Conservation (phyloP, 2,888 invertebrate species). For the Dendrolimus pini region DNA sequence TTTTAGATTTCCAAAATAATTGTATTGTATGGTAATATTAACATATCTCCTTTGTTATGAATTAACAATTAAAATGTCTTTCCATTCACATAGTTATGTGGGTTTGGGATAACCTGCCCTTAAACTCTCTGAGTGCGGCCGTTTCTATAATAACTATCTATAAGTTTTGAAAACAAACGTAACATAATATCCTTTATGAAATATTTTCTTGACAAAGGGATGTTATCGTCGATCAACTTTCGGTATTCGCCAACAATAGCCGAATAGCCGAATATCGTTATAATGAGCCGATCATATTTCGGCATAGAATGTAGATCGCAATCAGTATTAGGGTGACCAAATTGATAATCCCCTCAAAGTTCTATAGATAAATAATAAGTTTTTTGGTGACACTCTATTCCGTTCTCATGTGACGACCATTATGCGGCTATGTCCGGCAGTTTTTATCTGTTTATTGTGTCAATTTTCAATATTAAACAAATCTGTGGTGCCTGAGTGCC, state of each 20-base stretch:
- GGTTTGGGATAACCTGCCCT: too few relatives aligned
- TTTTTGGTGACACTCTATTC: not conserved
- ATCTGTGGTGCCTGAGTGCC: too few relatives aligned
- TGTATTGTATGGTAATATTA: too few relatives aligned
- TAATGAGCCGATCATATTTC: constrained; percentile 70
- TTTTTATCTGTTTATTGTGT: not conserved
- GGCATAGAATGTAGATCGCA: not conserved
- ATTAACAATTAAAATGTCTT: too few relatives aligned
- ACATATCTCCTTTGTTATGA: too few relatives aligned
- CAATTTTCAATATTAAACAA: too few relatives aligned
- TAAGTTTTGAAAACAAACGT: not conserved
- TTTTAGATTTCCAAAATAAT: too few relatives aligned
- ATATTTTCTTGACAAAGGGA: constrained; percentile 58
- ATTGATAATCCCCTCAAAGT: not conserved
- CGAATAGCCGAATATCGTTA: constrained; percentile 61
- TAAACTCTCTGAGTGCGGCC: too few relatives aligned
- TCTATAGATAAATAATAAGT: not conserved
- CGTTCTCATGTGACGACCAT: not conserved
- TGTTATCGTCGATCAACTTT: constrained; percentile 32
- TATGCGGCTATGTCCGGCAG: not conserved
- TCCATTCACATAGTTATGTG: too few relatives aligned
- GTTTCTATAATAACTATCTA: too few relatives aligned
- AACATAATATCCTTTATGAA: constrained; percentile 44
- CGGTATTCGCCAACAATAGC: not conserved
- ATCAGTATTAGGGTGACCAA: not conserved